phyloP scores from a whole-genome alignment of 2,888 invertebrate genomes.

The Eustalomyia histrio region DNA sequence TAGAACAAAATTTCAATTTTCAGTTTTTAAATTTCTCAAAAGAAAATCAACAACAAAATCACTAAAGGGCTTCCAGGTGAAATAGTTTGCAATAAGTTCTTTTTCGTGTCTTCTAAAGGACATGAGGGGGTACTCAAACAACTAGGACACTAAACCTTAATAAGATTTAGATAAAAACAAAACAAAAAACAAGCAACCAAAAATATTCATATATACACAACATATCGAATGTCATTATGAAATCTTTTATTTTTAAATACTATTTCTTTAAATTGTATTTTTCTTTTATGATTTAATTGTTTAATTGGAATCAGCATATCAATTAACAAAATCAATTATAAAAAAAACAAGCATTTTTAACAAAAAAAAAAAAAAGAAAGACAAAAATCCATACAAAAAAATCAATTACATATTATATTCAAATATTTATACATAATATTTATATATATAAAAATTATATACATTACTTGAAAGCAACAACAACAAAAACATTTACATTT shows the following conservation, averaged over 20 bases:
- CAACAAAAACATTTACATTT: constrained; percentile 4
- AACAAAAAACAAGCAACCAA: constrained; percentile 62
- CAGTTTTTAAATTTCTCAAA: constrained; percentile 49
- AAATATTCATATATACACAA: constrained; percentile 61
- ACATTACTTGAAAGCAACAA: not conserved
- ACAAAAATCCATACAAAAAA: not conserved
- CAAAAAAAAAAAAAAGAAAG: not conserved
- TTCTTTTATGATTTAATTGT: constrained; percentile 70
- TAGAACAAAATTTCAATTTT: constrained; percentile 37
- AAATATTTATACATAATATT: not conserved
- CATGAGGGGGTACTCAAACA: constrained; percentile 6
- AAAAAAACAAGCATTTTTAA: constrained; percentile 58
- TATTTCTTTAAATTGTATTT: constrained; percentile 9
- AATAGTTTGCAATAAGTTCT: constrained; percentile 58
- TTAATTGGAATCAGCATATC: constrained; percentile 79
- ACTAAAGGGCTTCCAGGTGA: constrained; percentile 79
- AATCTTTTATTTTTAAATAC: constrained; percentile 8
- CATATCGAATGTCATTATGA: constrained; percentile 55
- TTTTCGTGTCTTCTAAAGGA: not conserved
- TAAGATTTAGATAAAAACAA: constrained; percentile 34
- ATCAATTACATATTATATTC: constrained; percentile 39
- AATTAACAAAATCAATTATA: constrained; percentile 70
- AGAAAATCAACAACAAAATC: constrained; percentile 74
- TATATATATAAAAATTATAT: not conserved
- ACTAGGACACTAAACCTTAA: constrained; percentile 68